Percentiles rank a stretch among this genome's conserved stretches.
Evolutionary conservation across 2,113 vertebrate species (phyloP).

Genomic region (Malurus elegans): DNA sequence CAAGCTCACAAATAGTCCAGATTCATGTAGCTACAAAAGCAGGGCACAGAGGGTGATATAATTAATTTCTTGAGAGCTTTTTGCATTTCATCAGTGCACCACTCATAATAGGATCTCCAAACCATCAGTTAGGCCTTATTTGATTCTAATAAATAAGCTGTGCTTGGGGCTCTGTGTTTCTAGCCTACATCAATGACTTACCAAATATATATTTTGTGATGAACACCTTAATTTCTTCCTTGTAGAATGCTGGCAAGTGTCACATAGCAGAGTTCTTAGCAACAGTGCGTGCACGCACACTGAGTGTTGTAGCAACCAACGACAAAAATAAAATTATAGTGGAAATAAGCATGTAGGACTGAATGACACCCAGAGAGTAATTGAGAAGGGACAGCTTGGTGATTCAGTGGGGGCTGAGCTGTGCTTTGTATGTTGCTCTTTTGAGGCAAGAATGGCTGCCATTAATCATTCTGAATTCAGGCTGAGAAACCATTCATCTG

Average conservation of each 20-base stretch:
- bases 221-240: not conserved
- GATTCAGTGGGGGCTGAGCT: not conserved
- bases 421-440: not conserved
- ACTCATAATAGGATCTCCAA: not conserved
- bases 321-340: slow-evolving; percentile 2
- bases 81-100: not conserved
- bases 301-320: not conserved
- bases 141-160: not conserved
- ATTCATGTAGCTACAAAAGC: not conserved
- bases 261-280: not conserved
- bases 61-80: not conserved
- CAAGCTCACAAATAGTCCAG: not conserved
- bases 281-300: not conserved
- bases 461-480: not conserved
- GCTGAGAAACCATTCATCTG: not conserved
- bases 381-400: not conserved
- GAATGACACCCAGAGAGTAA: not conserved
- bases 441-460: not conserved
- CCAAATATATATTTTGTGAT: not conserved
- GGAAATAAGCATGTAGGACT: not conserved
- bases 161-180: not conserved
- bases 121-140: not conserved
- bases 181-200: not conserved
- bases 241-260: not conserved
- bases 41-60: not conserved